A percentile compares a stretch with the other conserved stretches of the same genome.
Evolutionary conservation across 2,113 vertebrate species (phyloP).

Genomic region (Cyprinodon variegatus): DNA sequence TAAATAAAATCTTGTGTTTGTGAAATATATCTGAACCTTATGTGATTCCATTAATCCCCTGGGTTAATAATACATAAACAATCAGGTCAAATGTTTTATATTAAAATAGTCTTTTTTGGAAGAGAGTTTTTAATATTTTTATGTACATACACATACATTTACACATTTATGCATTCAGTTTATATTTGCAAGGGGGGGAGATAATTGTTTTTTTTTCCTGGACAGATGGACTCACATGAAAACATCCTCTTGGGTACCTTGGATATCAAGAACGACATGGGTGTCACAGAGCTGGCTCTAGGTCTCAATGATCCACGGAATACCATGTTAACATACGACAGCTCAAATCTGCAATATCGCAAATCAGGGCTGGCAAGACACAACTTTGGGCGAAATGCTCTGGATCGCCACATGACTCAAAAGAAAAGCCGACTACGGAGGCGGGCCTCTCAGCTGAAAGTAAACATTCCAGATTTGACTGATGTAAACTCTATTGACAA

Average conservation of each 20-base stretch:
- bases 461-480: slow-evolving; percentile 97
- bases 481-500: slow-evolving; percentile 99
- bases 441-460: slow-evolving; percentile 94
- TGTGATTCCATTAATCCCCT: too few species aligned
- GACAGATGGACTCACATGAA: slow-evolving; percentile 96
- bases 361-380: slow-evolving; percentile 91
- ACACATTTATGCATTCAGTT: background rate
- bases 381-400: slow-evolving; percentile 90
- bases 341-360: slow-evolving; percentile 93
- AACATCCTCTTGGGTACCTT: slow-evolving; percentile 96
- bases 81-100: too few species aligned
- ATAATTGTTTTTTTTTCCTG: too few species aligned
- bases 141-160: too few species aligned
- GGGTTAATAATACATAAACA: too few species aligned
- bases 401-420: slow-evolving; percentile 93
- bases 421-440: slow-evolving; percentile 95
- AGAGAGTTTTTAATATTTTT: too few species aligned
- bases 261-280: slow-evolving; percentile 99
- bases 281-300: slow-evolving; percentile 90
- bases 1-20: too few species aligned
- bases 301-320: slow-evolving; percentile 91
- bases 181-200: background rate
- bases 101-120: too few species aligned
- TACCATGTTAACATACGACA: slow-evolving; percentile 95
- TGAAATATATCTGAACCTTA: background rate